A percentile compares a stretch with the other conserved stretches of the same genome.
These are phyloP conservation scores for Glyptemys insculpta DNA, from an alignment of 2,797 vertebrate species.

Conservation along the genomic window DNA sequence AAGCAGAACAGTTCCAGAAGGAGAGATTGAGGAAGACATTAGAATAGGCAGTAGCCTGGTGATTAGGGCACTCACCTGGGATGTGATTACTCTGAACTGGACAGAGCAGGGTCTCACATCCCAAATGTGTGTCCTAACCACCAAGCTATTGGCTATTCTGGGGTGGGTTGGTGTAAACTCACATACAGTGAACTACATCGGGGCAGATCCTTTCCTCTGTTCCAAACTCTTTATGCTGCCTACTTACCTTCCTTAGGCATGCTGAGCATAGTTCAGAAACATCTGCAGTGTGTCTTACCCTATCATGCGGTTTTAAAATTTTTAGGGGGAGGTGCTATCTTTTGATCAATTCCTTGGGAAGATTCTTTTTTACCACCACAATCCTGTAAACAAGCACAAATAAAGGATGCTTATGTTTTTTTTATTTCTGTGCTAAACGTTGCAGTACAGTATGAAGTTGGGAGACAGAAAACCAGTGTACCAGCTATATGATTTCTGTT, in stretches of 20 bases:
- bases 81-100: not conserved
- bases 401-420: conserved; percentile 15
- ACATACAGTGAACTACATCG: not conserved
- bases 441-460: not conserved
- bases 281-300: not conserved
- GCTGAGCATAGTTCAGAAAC: not conserved
- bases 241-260: not conserved
- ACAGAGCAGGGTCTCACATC: not conserved
- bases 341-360: not conserved
- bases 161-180: not conserved
- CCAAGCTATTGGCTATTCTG: not conserved
- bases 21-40: too few species aligned
- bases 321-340: not conserved
- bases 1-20: too few species aligned
- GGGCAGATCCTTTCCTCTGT: not conserved
- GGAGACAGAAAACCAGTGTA: not conserved
- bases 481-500: conserved; percentile 20
- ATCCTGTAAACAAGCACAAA: not conserved
- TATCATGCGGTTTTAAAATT: not conserved
- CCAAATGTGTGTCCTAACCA: not conserved
- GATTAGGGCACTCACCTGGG: not conserved
- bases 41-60: too few species aligned
- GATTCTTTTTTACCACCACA: not conserved
- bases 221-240: not conserved
- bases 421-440: conserved; percentile 17